Conservation (phyloP, 2,888 invertebrate genomes). For the Halictus ligatus region DNA sequence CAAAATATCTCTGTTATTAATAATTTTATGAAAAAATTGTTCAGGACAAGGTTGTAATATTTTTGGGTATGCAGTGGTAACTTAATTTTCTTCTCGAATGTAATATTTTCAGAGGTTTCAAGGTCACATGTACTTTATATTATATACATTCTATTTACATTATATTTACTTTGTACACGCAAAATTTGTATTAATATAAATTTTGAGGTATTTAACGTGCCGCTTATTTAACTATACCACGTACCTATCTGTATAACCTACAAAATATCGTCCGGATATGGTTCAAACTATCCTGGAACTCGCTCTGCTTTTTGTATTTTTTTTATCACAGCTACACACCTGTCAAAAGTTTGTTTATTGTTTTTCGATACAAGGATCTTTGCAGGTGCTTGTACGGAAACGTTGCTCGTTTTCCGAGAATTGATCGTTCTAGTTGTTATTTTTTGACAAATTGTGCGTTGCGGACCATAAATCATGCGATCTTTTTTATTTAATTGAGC, state of each 20-base stretch:
- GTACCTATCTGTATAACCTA: no score
- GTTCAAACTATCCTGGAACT: background rate
- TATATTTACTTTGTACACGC: background rate
- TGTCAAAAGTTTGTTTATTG: background rate
- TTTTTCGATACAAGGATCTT: background rate
- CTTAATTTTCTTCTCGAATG: no score
- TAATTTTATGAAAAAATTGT: no score
- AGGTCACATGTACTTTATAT: no score
- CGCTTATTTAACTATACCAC: no score
- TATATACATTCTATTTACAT: no score
- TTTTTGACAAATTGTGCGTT: background rate
- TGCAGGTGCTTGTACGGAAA: background rate
- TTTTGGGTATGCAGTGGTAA: no score
- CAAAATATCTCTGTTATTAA: no score
- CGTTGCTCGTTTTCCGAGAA: background rate
- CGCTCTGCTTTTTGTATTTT: background rate
- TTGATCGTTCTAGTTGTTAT: background rate
- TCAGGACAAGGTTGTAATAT: no score
- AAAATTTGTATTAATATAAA: background rate
- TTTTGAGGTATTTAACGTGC: background rate
- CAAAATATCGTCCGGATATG: no score
- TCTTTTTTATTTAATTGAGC: slow-evolving; percentile 17
- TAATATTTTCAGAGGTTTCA: no score
- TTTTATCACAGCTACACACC: background rate
- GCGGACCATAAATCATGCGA: background rate